Conservation (phyloP, 1,140 invertebrate species). For the Neodiprion virginianus region DNA sequence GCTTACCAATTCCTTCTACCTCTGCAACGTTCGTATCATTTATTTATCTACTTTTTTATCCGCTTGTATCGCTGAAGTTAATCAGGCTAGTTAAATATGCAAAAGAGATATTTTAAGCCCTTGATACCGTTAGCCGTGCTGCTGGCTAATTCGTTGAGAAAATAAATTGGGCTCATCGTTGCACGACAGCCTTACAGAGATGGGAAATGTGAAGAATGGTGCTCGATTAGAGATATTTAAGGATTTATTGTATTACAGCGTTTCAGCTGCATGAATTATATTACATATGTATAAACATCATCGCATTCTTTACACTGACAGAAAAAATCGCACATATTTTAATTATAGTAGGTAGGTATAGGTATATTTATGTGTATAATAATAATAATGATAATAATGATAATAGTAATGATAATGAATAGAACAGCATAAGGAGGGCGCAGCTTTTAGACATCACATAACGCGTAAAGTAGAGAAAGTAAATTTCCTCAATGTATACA, state of each 20-base stretch:
- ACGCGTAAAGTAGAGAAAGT: too few species aligned
- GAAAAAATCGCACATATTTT: conserved; percentile 31
- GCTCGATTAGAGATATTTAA: conserved; percentile 1
- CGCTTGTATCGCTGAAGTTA: background rate
- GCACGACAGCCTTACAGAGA: background rate
- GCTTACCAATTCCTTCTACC: too few species aligned
- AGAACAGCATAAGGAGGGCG: conserved; percentile 26
- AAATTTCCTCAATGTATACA: too few species aligned
- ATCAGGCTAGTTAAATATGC: background rate
- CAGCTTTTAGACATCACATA: too few species aligned
- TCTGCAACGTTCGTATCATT: background rate
- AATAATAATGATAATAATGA: conserved; percentile 41
- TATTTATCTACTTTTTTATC: background rate
- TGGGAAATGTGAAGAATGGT: background rate
- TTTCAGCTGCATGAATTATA: conserved; percentile 49
- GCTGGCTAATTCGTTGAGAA: background rate
- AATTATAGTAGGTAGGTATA: conserved; percentile 27
- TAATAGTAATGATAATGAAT: conserved; percentile 33
- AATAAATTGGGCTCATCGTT: too few species aligned
- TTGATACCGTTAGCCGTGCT: background rate
- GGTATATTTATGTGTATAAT: conserved; percentile 31
- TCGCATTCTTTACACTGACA: conserved; percentile 37
- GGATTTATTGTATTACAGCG: conserved; percentile 40
- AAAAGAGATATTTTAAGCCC: background rate
- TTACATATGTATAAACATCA: conserved; percentile 59